Conservation (phyloP, 2,888 invertebrate genomes). For the Drosophila cognata region DNA sequence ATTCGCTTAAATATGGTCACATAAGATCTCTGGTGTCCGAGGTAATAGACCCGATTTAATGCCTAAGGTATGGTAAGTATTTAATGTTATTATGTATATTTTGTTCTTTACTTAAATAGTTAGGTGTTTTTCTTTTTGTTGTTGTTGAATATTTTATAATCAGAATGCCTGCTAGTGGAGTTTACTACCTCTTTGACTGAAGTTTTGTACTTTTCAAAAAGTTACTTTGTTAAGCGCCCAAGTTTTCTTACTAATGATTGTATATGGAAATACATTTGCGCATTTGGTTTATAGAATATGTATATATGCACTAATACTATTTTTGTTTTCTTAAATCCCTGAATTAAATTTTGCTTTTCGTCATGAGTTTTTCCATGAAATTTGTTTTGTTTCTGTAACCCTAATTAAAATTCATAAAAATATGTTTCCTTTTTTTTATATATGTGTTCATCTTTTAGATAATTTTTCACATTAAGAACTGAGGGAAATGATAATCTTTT, state of each 20-base stretch:
- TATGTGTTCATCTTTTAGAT: conserved; percentile 73
- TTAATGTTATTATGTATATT: conserved; percentile 21
- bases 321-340: conserved; percentile 74
- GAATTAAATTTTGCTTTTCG: conserved; percentile 83
- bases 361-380: conserved; percentile 58
- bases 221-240: conserved; percentile 61
- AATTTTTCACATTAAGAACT: conserved; percentile 68
- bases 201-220: conserved; percentile 75
- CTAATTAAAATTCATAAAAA: conserved; percentile 81
- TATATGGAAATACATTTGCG: conserved; percentile 16
- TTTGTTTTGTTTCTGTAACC: conserved; percentile 65
- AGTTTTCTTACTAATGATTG: conserved; percentile 41
- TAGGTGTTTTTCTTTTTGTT: conserved; percentile 6
- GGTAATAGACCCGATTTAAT: conserved; percentile 6
- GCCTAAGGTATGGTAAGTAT: conserved; percentile 26
- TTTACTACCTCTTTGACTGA: conserved; percentile 57
- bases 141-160: conserved; percentile 28
- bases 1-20: conserved; percentile 18
- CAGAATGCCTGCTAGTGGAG: conserved; percentile 51
- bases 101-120: conserved; percentile 26
- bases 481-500: conserved; percentile 42
- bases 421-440: conserved; percentile 48
- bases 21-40: conserved; percentile 6
- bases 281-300: conserved; percentile 42
- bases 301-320: conserved; percentile 52